Percentiles rank a stretch among this genome's conserved stretches.
Conservation (phyloP, 2,888 invertebrate species). For the Cordylochernes scorpioides region DNA sequence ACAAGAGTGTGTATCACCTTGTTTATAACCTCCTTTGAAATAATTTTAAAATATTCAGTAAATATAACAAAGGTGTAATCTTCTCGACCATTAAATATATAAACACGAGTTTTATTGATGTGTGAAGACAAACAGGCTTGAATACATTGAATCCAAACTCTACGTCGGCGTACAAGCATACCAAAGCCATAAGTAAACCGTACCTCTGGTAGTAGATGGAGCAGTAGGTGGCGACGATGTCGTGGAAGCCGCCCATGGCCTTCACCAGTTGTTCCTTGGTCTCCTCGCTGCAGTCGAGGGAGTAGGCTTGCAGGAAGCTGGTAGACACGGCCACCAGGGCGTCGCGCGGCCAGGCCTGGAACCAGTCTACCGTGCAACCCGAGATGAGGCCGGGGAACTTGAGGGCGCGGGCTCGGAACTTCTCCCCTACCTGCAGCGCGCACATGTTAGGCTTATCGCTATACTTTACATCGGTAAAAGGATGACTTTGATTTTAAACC, state of each 20-base stretch:
- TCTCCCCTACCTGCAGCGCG: constrained; percentile 55
- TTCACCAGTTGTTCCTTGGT: constrained; percentile 63
- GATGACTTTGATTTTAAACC: too few relatives aligned
- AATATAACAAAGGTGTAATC: too few relatives aligned
- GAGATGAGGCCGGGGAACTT: constrained; percentile 82
- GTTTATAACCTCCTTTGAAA: too few relatives aligned
- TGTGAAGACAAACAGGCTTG: too few relatives aligned
- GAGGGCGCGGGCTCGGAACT: constrained; percentile 62
- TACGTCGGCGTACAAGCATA: too few relatives aligned
- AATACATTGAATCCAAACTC: too few relatives aligned
- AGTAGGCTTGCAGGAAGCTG: constrained; percentile 61
- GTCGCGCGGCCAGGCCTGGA: constrained; percentile 89
- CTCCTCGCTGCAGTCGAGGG: constrained; percentile 50
- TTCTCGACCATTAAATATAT: too few relatives aligned
- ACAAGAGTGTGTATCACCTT: too few relatives aligned
- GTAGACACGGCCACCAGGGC: constrained; percentile 71
- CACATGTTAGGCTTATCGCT: neutral
- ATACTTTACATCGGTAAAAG: too few relatives aligned
- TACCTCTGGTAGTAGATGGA: constrained; percentile 53
- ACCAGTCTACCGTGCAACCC: constrained; percentile 96
- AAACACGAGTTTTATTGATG: too few relatives aligned
- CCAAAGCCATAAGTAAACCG: constrained; percentile 1
- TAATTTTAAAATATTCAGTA: too few relatives aligned
- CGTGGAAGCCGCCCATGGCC: constrained; percentile 75
- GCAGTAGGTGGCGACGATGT: constrained; percentile 59